Conservation (phyloP, 1,140 invertebrate genomes). For the Lucilia sericata region DNA sequence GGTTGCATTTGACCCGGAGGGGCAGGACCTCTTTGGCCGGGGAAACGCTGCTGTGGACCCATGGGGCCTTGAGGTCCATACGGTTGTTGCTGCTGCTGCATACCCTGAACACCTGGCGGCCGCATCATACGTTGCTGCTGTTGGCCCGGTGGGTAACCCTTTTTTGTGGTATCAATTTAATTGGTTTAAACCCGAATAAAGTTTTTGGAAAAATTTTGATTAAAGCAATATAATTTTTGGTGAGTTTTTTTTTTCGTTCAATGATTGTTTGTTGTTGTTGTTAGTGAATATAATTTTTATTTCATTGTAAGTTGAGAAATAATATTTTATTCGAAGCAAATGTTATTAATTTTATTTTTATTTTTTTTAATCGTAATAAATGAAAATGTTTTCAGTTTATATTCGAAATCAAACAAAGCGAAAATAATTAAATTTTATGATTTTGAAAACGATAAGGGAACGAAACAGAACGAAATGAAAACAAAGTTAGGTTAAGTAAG, state of each 20-base stretch:
- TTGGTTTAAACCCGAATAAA: constrained; percentile 47
- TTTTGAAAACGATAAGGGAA: neutral
- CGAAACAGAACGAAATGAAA: neutral
- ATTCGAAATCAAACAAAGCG: constrained; percentile 17
- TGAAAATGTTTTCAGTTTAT: constrained; percentile 22
- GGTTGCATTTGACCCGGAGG: constrained; percentile 47
- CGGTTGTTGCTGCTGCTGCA: constrained; percentile 59
- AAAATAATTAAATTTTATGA: neutral
- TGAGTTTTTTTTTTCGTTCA: constrained; percentile 9
- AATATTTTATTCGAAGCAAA: neutral
- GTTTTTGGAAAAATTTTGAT: constrained; percentile 44
- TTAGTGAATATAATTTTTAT: constrained; percentile 12
- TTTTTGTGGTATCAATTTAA: constrained; percentile 42
- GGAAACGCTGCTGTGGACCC: constrained; percentile 49
- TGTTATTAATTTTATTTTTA: neutral
- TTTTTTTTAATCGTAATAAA: neutral
- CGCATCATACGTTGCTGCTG: constrained; percentile 66
- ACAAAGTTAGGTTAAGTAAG: neutral
- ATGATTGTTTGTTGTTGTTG: constrained; percentile 20
- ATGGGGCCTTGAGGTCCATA: constrained; percentile 57
- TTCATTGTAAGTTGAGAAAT: constrained; percentile 9
- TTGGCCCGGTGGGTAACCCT: constrained; percentile 66
- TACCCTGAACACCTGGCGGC: constrained; percentile 59
- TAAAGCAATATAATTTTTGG: constrained; percentile 40
- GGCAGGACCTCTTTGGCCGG: constrained; percentile 58